These are phyloP conservation scores for Eupeodes corollae DNA, from an alignment of 1,140 invertebrate genomes.

Conservation along the genomic window DNA sequence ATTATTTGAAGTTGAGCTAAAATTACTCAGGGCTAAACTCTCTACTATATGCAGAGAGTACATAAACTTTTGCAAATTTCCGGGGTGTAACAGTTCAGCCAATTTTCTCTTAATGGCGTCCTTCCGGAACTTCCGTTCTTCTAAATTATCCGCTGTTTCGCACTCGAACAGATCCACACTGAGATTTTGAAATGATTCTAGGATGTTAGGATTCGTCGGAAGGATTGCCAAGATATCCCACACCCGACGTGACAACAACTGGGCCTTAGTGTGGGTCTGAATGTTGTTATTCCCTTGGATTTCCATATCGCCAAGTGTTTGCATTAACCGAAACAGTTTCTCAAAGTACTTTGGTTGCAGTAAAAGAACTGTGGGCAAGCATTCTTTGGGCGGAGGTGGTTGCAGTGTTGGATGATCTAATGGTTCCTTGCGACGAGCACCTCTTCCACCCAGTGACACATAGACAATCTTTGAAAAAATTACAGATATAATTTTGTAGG, in stretches of 20 bases:
- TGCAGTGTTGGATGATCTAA: constrained; percentile 64
- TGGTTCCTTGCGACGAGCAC: constrained; percentile 57
- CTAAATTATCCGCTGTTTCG: constrained; percentile 14
- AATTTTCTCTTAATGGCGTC: constrained; percentile 42
- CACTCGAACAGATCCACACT: constrained; percentile 37
- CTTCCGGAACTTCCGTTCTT: constrained; percentile 21
- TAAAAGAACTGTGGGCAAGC: constrained; percentile 72
- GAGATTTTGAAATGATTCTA: constrained; percentile 71
- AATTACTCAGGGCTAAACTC: constrained; percentile 34
- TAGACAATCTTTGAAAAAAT: constrained; percentile 55
- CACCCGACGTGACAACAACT: constrained; percentile 75
- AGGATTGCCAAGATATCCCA: constrained; percentile 89
- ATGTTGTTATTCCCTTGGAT: constrained; percentile 58
- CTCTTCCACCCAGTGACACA: constrained; percentile 72
- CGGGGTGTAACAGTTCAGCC: constrained; percentile 67
- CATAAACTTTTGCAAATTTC: constrained; percentile 86
- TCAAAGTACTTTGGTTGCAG: constrained; percentile 80
- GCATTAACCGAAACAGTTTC: constrained; percentile 79
- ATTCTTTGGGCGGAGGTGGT: constrained; percentile 67
- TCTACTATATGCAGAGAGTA: constrained; percentile 90
- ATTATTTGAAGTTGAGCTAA: constrained; percentile 4
- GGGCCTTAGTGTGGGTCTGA: constrained; percentile 79
- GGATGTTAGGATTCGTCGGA: constrained; percentile 73
- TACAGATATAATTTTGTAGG: too few species aligned
- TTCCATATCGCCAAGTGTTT: constrained; percentile 75